Evolutionary conservation across 1,140 invertebrate species (phyloP).

Genomic region (Euglossa dilemma): DNA sequence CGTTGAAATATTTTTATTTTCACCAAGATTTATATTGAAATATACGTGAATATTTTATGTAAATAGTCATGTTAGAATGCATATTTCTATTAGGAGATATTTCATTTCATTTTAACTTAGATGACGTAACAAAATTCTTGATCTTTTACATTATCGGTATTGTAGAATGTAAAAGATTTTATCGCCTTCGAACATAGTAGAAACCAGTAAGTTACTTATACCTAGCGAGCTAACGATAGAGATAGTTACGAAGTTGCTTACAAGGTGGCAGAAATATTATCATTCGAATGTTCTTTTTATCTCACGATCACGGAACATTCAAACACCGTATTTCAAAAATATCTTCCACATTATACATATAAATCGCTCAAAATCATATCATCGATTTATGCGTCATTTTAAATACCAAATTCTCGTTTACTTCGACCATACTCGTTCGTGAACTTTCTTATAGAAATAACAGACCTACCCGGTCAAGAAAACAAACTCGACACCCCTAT

Average conservation of each 20-base stretch:
- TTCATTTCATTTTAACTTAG: too few species aligned
- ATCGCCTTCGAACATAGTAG: not conserved
- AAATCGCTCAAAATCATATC: not conserved
- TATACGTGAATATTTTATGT: too few species aligned
- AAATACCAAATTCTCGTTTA: not conserved
- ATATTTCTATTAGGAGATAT: too few species aligned
- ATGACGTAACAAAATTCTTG: too few species aligned
- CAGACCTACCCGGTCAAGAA: too few species aligned
- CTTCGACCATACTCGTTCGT: not conserved
- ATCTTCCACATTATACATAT: too few species aligned
- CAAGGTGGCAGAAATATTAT: slow-evolving; percentile 4
- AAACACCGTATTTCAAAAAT: not conserved
- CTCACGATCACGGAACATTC: not conserved
- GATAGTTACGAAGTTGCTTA: not conserved
- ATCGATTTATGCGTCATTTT: too few species aligned
- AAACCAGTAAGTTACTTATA: not conserved
- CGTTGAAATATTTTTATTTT: too few species aligned
- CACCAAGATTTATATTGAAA: too few species aligned
- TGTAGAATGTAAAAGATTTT: not conserved
- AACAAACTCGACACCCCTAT: not conserved
- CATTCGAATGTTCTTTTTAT: not conserved
- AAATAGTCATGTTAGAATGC: too few species aligned
- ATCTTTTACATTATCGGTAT: too few species aligned
- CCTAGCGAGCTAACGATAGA: not conserved
- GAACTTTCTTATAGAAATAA: not conserved